Base-by-base conservation (phyloP, 2,888 invertebrate genomes). In the Gymnoscelis rufifasciata region DNA sequence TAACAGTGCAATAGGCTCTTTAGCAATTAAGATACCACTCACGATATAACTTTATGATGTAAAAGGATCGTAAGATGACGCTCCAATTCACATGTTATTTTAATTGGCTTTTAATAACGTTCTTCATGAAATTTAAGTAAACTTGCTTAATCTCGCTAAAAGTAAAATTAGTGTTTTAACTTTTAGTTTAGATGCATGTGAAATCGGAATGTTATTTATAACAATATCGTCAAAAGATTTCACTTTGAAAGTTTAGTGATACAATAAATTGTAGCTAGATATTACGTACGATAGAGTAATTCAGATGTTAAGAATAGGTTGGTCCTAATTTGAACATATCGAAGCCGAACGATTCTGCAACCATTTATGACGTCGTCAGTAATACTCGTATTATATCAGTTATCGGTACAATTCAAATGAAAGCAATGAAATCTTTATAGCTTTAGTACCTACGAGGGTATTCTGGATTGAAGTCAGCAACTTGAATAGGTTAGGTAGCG, bases 351-450 rank as follows among this genome's bases (percentile, higher is more conserved):
- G 40, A 38, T 38, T 42, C 26, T 15, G 45, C 45, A 19, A 10
- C 2, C 35, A 19, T 50, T 50, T 47, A 47, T 28, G 45, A 50
- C 23, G 10, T 15, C 31, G 40, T 26, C 11, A 12, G 30, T n/a
- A 33, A n/a, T 26, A 26, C 7, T 2, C n/a, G n/a, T n/a, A n/a
- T n/a, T 33, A 33, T 26, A 43, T 26, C 38, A 27, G 33, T 47
- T n/a, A n/a, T 36, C 41, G 27, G n/a, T 29, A 38, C 30, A 23
- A n/a, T n/a, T 38, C 38, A 38, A 35, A 44, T 44, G 33, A 41
- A 13, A 44, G 44, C 39, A 48, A 51, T 51, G 40, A 45, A 42
- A 51, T 43, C 43, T 45, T 37, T 52, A 50, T 51, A 52, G 49
- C 35, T 47, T 47, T 35, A 4, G 27, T 15, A 4, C 27, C n/a